These are phyloP conservation scores for Solenopsis fugax DNA, from an alignment of 1,140 invertebrate genomes.

Conservation along the genomic window DNA sequence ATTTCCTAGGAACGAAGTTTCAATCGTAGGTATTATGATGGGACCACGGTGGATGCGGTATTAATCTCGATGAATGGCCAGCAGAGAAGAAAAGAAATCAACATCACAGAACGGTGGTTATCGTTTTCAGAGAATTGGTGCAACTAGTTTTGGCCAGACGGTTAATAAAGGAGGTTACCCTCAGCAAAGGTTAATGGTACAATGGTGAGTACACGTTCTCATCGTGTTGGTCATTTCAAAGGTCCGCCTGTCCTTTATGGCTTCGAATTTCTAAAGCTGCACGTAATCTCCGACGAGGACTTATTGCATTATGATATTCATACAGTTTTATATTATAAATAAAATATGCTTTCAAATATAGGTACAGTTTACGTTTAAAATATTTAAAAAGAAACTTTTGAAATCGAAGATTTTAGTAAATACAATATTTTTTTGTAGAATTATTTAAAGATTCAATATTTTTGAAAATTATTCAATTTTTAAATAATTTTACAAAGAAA, in stretches of 20 bases:
- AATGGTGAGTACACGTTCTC: slow-evolving; percentile 36
- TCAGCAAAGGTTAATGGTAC: slow-evolving; percentile 66
- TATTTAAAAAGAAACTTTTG: not conserved
- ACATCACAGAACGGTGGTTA: slow-evolving; percentile 18
- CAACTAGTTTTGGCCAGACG: slow-evolving; percentile 43
- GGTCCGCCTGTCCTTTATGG: slow-evolving; percentile 62
- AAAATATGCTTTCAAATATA: not conserved
- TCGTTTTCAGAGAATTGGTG: slow-evolving; percentile 59
- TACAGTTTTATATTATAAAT: not conserved
- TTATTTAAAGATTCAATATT: too few relatives aligned
- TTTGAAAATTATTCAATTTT: not conserved
- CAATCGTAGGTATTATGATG: not conserved
- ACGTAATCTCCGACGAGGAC: not conserved
- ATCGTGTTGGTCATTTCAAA: slow-evolving; percentile 59
- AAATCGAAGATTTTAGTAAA: too few relatives aligned
- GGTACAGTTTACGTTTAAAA: not conserved
- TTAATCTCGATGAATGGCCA: slow-evolving; percentile 34
- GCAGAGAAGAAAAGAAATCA: slow-evolving; percentile 54
- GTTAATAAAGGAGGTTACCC: slow-evolving; percentile 70
- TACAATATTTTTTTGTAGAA: too few relatives aligned
- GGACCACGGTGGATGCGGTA: slow-evolving; percentile 16
- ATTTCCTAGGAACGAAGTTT: slow-evolving; percentile 62
- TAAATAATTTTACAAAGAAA: not conserved
- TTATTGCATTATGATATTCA: not conserved
- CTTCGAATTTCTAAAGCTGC: slow-evolving; percentile 52